Evolutionary conservation across 2,888 invertebrate species (phyloP), one percentile per base, ranked within the genome.

Genomic region (Amaurobius ferox): DNA sequence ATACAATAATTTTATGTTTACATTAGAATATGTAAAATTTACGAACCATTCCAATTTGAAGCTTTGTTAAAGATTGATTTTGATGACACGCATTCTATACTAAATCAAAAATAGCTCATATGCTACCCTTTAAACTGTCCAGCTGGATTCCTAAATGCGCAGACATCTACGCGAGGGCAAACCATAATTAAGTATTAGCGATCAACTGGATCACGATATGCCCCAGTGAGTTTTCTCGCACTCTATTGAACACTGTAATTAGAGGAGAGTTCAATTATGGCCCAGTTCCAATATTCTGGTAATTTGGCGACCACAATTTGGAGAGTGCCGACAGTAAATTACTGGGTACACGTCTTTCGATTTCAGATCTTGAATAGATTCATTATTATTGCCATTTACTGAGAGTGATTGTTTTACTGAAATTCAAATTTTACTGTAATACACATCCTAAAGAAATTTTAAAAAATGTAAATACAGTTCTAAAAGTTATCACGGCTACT

Each of bases 151-250:
- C 23, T 23, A 19, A 19, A 23, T 55, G 19, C 2, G 55, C 19
- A n/a, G 55, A 55, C 55, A 55, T 23, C 19, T 55, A 55, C 23
- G 19, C 3, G 23, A 55, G 19, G 55, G 55, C 23, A 5, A 23
- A n/a, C 55, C 55, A 23, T 55, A 55, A 55, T 55, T 55, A 16
- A 55, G 55, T 55, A 55, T 55, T 55, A 55, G 44, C 44, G 16
- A 44, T 16, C 55, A 6, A 11, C 55, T 55, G 55, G 23, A 55
- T 55, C 23, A 55, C 19, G 55, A 55, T 55, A 23, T 55, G 55
- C 55, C 55, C 23, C 23, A 23, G 16, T 55, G 23, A 23, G 55
- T 55, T 55, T 23, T 23, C 19, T 55, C 55, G 2, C 55, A 55
- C 23, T 55, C 55, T 55, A 55, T 55, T 55, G 55, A 19, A 55